Evolutionary conservation across 2,113 vertebrate genomes (phyloP), one percentile per base, ranked within the genome.

Genomic region (Scophthalmus maximus): DNA sequence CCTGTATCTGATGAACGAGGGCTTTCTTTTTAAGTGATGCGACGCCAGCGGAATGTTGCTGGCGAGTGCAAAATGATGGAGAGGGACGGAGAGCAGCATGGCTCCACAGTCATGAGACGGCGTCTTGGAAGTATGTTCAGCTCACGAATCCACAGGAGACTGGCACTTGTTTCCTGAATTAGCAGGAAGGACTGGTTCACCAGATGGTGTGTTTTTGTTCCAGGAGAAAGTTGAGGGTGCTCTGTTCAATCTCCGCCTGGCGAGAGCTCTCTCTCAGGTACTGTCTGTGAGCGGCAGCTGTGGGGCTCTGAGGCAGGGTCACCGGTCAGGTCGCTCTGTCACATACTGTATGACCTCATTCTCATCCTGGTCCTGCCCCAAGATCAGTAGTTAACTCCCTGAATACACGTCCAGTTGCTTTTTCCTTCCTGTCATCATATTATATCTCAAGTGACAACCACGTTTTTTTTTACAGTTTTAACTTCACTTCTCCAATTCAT

Each of bases 1-100:
- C 82, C 77, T 63, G 66, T 79, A 71, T 88, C 84, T 86, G 84
- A 87, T 87, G 82, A 88, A 83, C 76, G 36, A 77, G 73, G 68
- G 56, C 59, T 83, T 89, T 87, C 73, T 84, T 80, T 87, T 76
- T 53, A 40, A 62, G 66, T 91, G 90, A 91, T 69, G 60, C 5
- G 20, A 65, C 14, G 22, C 55, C 64, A 40, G 69, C 26, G 83
- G 88, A 92, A 92, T 92, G 86, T 87, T 52, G 22, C 82, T 40
- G 73, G 52, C 63, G 38, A 40, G 83, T 25, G 49, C 67, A 56
- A 70, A 68, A 64, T 23, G 42, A 84, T 63, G 51, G 56, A 76
- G 69, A 65, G 55, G 34, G 46, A 50, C 65, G 44, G 67, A 84
- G 53, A 3, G n/a, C 22, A 65, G 61, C 61, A 78, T 51, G 29